Base-by-base conservation (phyloP, 2,888 invertebrate genomes). In the Byasa hedistus region DNA sequence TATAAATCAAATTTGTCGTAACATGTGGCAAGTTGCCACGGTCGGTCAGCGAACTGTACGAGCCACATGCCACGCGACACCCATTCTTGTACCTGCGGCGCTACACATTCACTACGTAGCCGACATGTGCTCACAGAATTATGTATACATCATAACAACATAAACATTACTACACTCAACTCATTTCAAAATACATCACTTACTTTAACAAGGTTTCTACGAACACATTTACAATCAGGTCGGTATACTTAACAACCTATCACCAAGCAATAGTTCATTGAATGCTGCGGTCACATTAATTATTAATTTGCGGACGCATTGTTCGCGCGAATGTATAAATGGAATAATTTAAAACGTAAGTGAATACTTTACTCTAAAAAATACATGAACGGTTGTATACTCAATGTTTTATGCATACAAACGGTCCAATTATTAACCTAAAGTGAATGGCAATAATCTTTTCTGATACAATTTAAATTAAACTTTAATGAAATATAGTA, bases 1-100 rank as follows among this genome's bases (percentile, higher is more conserved):
- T 66, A 59, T 55, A 39, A 27, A 54, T 62, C 62, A 56, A 56
- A 63, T 67, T 51, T 56, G 60, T 63, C 51, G 58, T 51, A 75
- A 79, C 80, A 79, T 77, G 70, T 71, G 71, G 71, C 73, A 74
- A 73, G 74, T 73, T 79, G 84, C 82, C 85, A 81, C 76, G 86
- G 84, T 73, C 87, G 89, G 89, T 85, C 89, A 74, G 77, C 84
- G 89, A 88, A 82, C 87, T 70, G 74, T 67, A 73, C 74, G 73
- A 74, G 52, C 68, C 57, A 59, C 63, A 57, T 51, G 55, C 60
- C 59, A 62, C 66, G 55, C 27, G 51, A 27, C 66, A 63, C 27
- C 54, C 59, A 51, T 64, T 68, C 68, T 57, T 68, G 63, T 69
- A 68, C 69, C 68, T 60, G 70, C 61, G 65, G 63, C 69, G 66